These are phyloP conservation scores for Sesamia nonagrioides DNA, from an alignment of 1,140 invertebrate species.

Conservation along the genomic window DNA sequence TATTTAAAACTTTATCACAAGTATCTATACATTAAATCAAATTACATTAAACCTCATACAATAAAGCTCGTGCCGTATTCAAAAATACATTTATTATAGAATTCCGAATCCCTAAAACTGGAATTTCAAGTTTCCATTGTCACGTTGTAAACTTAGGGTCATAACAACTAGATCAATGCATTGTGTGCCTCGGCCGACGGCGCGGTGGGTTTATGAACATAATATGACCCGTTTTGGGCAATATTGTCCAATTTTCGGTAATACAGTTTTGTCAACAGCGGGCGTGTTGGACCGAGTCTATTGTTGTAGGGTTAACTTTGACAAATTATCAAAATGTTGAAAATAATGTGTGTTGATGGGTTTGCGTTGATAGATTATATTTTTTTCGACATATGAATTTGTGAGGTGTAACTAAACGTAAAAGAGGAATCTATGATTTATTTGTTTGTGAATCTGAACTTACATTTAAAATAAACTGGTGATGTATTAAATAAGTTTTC, in stretches of 20 bases:
- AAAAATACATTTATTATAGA: slow-evolving; percentile 20
- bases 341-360: slow-evolving; percentile 80
- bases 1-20: neutral
- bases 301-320: slow-evolving; percentile 74
- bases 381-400: neutral
- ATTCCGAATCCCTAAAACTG: slow-evolving; percentile 68
- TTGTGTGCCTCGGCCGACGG: slow-evolving; percentile 62
- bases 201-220: slow-evolving; percentile 73
- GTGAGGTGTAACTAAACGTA: no score
- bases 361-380: slow-evolving; percentile 60
- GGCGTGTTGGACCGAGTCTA: slow-evolving; percentile 69
- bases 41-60: slow-evolving; percentile 25
- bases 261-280: slow-evolving; percentile 86
- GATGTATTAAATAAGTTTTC: no score
- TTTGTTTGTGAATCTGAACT: no score
- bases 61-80: slow-evolving; percentile 38
- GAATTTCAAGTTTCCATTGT: slow-evolving; percentile 79
- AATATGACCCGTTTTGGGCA: slow-evolving; percentile 76
- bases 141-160: slow-evolving; percentile 70
- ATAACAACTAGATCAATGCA: slow-evolving; percentile 79
- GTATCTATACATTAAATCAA: slow-evolving; percentile 30
- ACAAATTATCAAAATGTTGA: slow-evolving; percentile 77
- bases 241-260: slow-evolving; percentile 86
- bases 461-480: no score
- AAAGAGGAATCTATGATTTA: no score